phyloP scores from a whole-genome alignment of 2,888 invertebrate genomes.

The Hipparchia sbordonii region DNA sequence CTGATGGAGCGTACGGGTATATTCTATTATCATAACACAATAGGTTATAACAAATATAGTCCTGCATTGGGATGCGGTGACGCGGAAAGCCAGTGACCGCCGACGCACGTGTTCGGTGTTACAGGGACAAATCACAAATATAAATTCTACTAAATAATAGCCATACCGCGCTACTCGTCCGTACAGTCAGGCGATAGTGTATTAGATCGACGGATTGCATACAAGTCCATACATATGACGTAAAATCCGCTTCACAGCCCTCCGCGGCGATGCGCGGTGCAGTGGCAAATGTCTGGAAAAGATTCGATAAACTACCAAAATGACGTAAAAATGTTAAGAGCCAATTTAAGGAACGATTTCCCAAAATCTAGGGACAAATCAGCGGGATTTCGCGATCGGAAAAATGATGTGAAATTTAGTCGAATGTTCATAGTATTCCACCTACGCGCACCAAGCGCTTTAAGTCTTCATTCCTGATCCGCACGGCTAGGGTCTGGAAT shows the following conservation, averaged over 20 bases:
- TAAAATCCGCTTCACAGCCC: too few species aligned
- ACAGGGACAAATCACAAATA: constrained; percentile 26
- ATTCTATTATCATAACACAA: constrained; percentile 34
- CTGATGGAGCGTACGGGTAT: not conserved
- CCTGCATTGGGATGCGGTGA: constrained; percentile 47
- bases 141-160: not conserved
- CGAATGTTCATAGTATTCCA: too few species aligned
- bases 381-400: too few species aligned
- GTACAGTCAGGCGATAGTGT: too few species aligned
- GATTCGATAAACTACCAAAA: not conserved
- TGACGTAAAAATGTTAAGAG: not conserved
- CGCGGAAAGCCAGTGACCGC: constrained; percentile 51
- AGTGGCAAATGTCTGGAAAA: not conserved
- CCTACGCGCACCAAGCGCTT: too few species aligned
- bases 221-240: too few species aligned
- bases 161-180: constrained; percentile 7
- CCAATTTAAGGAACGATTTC: not conserved
- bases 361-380: not conserved
- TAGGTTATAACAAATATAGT: constrained; percentile 47
- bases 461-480: too few species aligned
- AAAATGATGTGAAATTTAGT: too few species aligned
- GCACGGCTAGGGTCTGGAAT: too few species aligned
- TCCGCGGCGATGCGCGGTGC: too few species aligned
- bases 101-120: constrained; percentile 47
- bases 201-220: too few species aligned